These are phyloP conservation scores for Dermatemys mawii DNA, from an alignment of 2,113 vertebrate species.

Conservation along the genomic window DNA sequence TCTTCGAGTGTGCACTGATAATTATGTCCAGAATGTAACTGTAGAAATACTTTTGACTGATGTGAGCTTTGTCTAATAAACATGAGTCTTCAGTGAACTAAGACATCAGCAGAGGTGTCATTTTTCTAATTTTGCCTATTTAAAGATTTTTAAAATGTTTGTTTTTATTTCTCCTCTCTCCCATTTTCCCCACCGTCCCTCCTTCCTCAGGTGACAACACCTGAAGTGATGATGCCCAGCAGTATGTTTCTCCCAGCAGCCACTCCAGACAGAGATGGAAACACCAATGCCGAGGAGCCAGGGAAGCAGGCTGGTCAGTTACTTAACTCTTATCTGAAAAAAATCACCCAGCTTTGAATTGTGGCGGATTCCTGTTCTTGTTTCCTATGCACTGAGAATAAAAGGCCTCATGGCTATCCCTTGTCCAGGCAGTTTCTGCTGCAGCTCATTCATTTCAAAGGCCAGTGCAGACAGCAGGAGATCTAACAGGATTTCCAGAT, in stretches of 20 bases:
- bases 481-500: not conserved
- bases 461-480: not conserved
- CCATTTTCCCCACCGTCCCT: constrained; percentile 55
- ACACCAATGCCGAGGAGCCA: constrained; percentile 81
- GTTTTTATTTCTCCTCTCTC: constrained; percentile 11
- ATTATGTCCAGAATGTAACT: constrained; percentile 83
- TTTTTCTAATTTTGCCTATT: constrained; percentile 68
- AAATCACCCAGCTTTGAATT: not conserved
- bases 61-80: constrained; percentile 82
- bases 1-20: constrained; percentile 82
- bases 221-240: constrained; percentile 93
- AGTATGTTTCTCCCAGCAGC: constrained; percentile 95
- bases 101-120: no score
- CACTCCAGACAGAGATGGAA: constrained; percentile 87
- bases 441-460: not conserved
- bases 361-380: not conserved
- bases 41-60: constrained; percentile 82
- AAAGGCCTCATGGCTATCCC: not conserved
- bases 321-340: not conserved
- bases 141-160: constrained; percentile 54
- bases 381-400: not conserved
- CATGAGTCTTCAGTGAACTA: constrained; percentile 73
- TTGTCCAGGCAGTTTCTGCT: not conserved
- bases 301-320: constrained; percentile 92
- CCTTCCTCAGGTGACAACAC: constrained; percentile 89